A percentile compares a stretch with the other conserved stretches of the same genome.
phyloP scores from a whole-genome alignment of 2,888 invertebrate species.

The Rhaphigaster nebulosa region DNA sequence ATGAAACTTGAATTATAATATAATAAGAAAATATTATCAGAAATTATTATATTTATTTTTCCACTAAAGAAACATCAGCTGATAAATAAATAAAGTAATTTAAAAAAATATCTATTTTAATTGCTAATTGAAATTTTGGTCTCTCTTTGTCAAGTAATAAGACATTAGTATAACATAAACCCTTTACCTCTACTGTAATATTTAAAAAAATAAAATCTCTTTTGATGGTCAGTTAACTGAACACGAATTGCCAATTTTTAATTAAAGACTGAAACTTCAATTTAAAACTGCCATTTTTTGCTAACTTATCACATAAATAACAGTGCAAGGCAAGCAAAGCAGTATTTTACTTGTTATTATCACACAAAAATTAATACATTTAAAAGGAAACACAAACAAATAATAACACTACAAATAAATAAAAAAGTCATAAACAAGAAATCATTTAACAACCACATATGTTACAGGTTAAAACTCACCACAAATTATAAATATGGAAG shows the following conservation, averaged over 20 bases:
- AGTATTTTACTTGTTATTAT: neutral
- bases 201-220: neutral
- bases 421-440: neutral
- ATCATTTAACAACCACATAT: neutral
- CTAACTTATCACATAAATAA: neutral
- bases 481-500: slow-evolving; percentile 85
- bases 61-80: too few relatives aligned
- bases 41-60: too few relatives aligned
- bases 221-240: neutral
- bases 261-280: neutral
- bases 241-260: neutral
- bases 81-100: too few relatives aligned
- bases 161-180: too few relatives aligned
- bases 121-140: too few relatives aligned
- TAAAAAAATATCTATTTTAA: too few relatives aligned
- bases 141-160: too few relatives aligned
- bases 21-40: too few relatives aligned
- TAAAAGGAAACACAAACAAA: neutral
- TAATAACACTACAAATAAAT: neutral
- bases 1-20: too few relatives aligned
- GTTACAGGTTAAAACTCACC: slow-evolving; percentile 74
- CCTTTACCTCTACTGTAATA: neutral
- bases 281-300: neutral
- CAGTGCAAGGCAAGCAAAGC: neutral
- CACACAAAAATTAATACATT: neutral